Conservation (phyloP, 2,797 vertebrate genomes). For the Siniperca scherzeri region DNA sequence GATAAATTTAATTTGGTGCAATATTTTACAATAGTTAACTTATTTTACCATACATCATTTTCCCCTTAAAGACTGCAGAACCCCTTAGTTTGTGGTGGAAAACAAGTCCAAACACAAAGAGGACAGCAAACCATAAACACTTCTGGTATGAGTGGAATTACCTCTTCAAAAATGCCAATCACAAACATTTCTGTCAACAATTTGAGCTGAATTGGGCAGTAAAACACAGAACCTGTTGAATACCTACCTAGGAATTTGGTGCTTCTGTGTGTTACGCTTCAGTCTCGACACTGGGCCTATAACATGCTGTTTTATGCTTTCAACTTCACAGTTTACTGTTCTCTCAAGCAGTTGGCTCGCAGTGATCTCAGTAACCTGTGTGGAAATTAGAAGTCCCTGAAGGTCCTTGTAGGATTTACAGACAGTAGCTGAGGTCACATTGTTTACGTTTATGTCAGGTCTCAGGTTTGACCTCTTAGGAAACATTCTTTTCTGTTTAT, state of each 20-base stretch:
- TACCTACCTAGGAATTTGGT: not conserved
- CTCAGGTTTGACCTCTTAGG: conserved; percentile 25
- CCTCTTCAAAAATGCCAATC: not conserved
- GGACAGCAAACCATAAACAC: not conserved
- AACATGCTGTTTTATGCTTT: conserved; percentile 12
- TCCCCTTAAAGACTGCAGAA: not conserved
- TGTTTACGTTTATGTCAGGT: not conserved
- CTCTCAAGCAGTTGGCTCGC: not conserved
- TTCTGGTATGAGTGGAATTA: conserved; percentile 7
- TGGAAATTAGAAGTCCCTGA: conserved; percentile 20
- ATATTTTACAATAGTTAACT: not conserved
- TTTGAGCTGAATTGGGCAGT: not conserved
- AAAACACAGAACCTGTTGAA: not conserved
- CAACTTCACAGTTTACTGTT: not conserved
- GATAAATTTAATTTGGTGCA: not conserved
- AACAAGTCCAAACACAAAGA: conserved; percentile 22
- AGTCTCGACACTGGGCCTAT: not conserved
- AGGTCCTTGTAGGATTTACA: conserved; percentile 23
- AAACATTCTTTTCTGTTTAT: not conserved
- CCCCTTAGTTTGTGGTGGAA: not conserved
- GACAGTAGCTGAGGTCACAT: conserved; percentile 42
- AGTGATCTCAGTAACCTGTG: conserved; percentile 2
- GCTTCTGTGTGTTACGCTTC: not conserved
- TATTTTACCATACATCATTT: not conserved
- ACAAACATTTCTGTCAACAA: not conserved